A percentile compares a stretch with the other conserved stretches of the same genome.
phyloP scores from a whole-genome alignment of 2,113 vertebrate genomes.

The Seriola aureovittata region DNA sequence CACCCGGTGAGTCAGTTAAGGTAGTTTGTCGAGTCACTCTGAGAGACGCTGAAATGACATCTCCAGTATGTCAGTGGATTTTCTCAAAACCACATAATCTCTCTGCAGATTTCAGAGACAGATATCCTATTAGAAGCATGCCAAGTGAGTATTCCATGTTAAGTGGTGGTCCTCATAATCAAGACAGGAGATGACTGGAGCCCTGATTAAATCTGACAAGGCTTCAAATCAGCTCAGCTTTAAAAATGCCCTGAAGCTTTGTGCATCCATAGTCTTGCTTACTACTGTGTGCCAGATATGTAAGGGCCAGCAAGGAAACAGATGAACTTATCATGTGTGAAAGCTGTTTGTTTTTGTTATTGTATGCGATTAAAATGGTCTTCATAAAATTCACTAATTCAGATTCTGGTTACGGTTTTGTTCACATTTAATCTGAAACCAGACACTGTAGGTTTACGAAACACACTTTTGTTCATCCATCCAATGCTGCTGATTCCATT shows the following conservation, averaged over 20 bases:
- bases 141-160: slow-evolving; percentile 47
- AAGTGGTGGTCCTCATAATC: slow-evolving; percentile 71
- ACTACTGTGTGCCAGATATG: slow-evolving; percentile 40
- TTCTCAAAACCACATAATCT: slow-evolving; percentile 54
- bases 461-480: slow-evolving; percentile 3
- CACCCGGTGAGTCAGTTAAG: slow-evolving; percentile 7
- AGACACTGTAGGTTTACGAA: slow-evolving; percentile 1
- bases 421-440: slow-evolving; percentile 1
- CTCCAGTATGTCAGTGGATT: slow-evolving; percentile 46
- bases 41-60: slow-evolving; percentile 35
- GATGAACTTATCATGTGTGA: slow-evolving; percentile 31
- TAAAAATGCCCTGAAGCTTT: slow-evolving; percentile 61
- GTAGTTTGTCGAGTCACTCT: slow-evolving; percentile 34
- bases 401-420: slow-evolving; percentile 7
- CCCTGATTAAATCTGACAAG: slow-evolving; percentile 79
- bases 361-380: slow-evolving; percentile 3
- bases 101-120: slow-evolving; percentile 60
- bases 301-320: slow-evolving; percentile 52
- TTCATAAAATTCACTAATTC: slow-evolving; percentile 4
- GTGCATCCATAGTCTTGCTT: slow-evolving; percentile 42
- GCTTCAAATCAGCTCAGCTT: slow-evolving; percentile 77
- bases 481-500: slow-evolving; percentile 50
- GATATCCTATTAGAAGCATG: slow-evolving; percentile 60
- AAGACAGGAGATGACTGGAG: slow-evolving; percentile 64
- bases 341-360: slow-evolving; percentile 22